These are phyloP conservation scores for Larimichthys polyactis DNA, from an alignment of 2,113 vertebrate genomes.

Conservation along the genomic window DNA sequence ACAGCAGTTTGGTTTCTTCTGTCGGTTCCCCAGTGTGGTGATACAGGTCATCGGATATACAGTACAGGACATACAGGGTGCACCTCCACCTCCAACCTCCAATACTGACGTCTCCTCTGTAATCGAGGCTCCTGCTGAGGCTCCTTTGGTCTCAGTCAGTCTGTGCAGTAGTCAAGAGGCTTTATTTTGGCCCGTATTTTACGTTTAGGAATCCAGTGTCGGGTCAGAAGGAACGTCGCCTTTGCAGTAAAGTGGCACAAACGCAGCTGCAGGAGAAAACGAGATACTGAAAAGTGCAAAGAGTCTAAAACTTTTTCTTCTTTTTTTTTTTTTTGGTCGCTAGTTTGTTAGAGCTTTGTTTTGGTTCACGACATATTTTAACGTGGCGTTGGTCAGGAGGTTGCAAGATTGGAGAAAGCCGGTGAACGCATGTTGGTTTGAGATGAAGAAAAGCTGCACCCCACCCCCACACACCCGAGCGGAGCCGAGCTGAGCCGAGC, in stretches of 20 bases:
- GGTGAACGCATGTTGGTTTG: constrained; percentile 16
- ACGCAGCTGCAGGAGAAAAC: constrained; percentile 46
- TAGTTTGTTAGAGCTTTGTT: constrained; percentile 11
- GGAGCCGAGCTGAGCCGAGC: background rate
- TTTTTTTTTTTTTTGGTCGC: constrained; percentile 45
- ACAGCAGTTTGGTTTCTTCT: constrained; percentile 31
- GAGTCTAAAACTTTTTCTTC: constrained; percentile 36
- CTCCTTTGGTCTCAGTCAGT: constrained; percentile 30
- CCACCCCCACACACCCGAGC: background rate
- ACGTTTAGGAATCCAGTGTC: constrained; percentile 88
- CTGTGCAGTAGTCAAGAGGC: constrained; percentile 35
- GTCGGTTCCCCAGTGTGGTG: constrained; percentile 34
- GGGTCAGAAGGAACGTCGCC: constrained; percentile 55
- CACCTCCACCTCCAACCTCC: constrained; percentile 19
- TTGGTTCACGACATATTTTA: background rate
- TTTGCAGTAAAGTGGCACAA: constrained; percentile 63
- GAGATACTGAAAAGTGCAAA: constrained; percentile 57
- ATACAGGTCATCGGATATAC: constrained; percentile 35
- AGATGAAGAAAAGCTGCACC: constrained; percentile 44
- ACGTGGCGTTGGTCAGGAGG: constrained; percentile 20
- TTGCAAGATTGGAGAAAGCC: background rate
- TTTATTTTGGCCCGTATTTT: background rate
- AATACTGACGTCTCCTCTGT: constrained; percentile 39
- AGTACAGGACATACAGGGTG: constrained; percentile 32
- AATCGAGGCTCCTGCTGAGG: background rate